Base-by-base conservation (phyloP, 30 jellyfish, hydroid and myxozoan species). In the Turritopsis rubra region DNA sequence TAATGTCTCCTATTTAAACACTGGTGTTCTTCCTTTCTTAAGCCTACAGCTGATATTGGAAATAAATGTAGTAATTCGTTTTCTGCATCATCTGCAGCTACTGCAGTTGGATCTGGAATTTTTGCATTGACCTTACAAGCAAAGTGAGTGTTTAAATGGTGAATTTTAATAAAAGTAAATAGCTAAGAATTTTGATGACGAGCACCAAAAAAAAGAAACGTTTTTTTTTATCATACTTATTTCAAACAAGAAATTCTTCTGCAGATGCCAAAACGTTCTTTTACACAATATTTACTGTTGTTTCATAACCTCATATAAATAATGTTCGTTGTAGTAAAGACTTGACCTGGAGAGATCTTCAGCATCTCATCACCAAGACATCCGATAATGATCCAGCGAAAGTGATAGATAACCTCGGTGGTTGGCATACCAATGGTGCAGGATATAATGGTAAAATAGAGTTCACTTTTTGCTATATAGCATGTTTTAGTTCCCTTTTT, bases 91-190 rank as follows among this genome's bases (percentile, higher is more conserved):
- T 86, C 94, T 19, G 94, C 94, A 26, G 87, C 94, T 7, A 80
- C 94, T 24, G 94, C 88, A 18, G 85, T 79, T 52, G 88, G 88
- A 5, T 86, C 94, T 18, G 94, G 94, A 22, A 79, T 86, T 21
- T 41, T 86, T 29, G 94, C 88, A 8, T 79, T 86, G 87, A 88
- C 80, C 52, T 85, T 86, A 20, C 94, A 86, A 60, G 94, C 94
- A 22, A 86, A 86, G 94, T 86, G 80, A 75, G 81, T 13, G 7
- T 13, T 27, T 70, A 60, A 13, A n/a, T 16, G 19, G 16, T 68
- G 77, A n/a, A n/a, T n/a, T 68, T 41, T 41, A 41, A 41, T 41
- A 41, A 41, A n/a, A n/a, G n/a, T n/a, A n/a, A n/a, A n/a, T n/a
- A n/a, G n/a, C n/a, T n/a, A n/a, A n/a, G n/a, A n/a, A n/a, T n/a